A percentile compares a stretch with the other conserved stretches of the same genome.
These are phyloP conservation scores for Sesamia inferens DNA, from an alignment of 2,888 invertebrate species.

Conservation along the genomic window DNA sequence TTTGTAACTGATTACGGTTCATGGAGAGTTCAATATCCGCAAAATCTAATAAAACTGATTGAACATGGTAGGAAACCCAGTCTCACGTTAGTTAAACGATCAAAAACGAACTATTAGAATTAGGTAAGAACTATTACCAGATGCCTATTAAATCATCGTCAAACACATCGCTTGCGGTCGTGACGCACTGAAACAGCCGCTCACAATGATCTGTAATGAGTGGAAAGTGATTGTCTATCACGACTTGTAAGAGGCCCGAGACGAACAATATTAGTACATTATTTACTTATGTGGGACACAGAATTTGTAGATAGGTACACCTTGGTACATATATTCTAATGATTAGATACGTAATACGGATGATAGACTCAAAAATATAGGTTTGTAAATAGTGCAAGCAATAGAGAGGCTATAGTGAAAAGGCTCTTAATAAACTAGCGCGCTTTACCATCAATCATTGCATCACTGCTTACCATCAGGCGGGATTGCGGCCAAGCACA, in stretches of 20 bases:
- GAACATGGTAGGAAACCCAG: background rate
- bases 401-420: background rate
- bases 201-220: conserved; percentile 53
- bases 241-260: conserved; percentile 35
- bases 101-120: background rate
- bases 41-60: background rate
- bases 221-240: conserved; percentile 64
- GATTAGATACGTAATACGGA: background rate
- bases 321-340: background rate
- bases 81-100: background rate
- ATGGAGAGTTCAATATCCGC: no score
- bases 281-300: conserved; percentile 30
- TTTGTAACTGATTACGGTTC: background rate
- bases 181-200: conserved; percentile 52
- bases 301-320: background rate
- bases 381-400: background rate
- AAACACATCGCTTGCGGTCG: conserved; percentile 30
- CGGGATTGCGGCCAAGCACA: no score
- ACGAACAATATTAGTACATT: conserved; percentile 9
- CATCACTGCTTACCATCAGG: no score
- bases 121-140: conserved; percentile 3
- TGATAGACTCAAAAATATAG: background rate
- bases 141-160: conserved; percentile 26
- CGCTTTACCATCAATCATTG: no score
- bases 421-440: no score